Base-by-base conservation (phyloP, 1,140 invertebrate genomes). In the Lordiphosa clarofinis region DNA sequence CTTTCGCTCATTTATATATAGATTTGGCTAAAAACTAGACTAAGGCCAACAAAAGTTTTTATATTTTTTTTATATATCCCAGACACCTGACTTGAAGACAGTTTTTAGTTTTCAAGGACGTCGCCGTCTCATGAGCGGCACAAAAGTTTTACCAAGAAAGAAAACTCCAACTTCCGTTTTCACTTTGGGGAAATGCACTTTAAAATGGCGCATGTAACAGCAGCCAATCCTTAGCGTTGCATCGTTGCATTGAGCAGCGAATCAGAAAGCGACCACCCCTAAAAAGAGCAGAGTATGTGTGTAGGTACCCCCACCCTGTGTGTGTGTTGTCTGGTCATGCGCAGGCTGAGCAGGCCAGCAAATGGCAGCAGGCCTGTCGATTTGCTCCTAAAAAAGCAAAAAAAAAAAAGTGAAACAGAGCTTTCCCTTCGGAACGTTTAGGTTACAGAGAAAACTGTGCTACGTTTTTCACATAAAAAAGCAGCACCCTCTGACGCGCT, bases 171-270 rank as follows among this genome's bases (percentile, higher is more conserved):
- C 43, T 64, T 58, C 52, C 55, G 37, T 53, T 61, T 64, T 58
- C 57, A 62, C 28, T 58, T 56, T 52, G 33, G 31, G 13, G 12
- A n/a, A 35, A 21, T 52, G 8, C 50, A 46, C 48, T 60, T 59
- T 55, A 50, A 60, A 57, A 54, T 59, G 54, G 52, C 44, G 35
- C 12, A 11, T 40, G 10, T 44, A 31, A 19, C 52, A 33, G 36
- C 67, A 59, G 56, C 76, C 76, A 81, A 81, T 81, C 76, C 42
- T 40, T 28, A 58, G 12, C 52, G 68, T 61, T 76, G 76, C 76
- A 82, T 78, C 70, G 52, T 56, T 81, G 76, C 76, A 81, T 82
- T 55, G 54, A 56, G 52, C 76, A 46, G 60, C 76, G 76, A 82
- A 84, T 84, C 76, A 84, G 78, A 70, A 57, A 40, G 37, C 50